Conservation (phyloP, 2,888 invertebrate species). For the Acanthosepion lycidas region DNA sequence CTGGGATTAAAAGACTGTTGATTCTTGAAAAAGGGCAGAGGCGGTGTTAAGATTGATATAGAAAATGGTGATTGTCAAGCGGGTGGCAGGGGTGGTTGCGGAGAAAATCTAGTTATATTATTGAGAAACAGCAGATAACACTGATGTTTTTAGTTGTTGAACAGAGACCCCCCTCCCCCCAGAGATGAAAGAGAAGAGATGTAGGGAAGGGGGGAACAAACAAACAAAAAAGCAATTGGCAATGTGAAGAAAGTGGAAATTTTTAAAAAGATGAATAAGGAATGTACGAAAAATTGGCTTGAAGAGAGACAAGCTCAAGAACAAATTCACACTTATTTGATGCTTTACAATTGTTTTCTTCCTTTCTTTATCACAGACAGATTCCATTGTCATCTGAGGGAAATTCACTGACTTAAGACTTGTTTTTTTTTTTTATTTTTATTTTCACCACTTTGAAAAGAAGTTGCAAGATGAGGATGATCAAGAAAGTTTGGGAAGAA, state of each 20-base stretch:
- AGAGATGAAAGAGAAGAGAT: conserved; percentile 39
- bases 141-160: neutral
- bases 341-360: neutral
- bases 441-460: neutral
- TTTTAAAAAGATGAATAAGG: neutral
- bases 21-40: too few species aligned
- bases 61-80: neutral
- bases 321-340: neutral
- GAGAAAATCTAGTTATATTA: neutral
- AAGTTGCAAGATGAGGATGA: conserved; percentile 37
- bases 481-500: conserved; percentile 23
- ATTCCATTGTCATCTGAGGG: neutral
- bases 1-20: neutral
- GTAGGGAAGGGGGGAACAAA: conserved; percentile 40
- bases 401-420: neutral
- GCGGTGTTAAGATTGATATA: neutral
- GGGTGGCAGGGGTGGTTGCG: neutral
- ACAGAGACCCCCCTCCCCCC: neutral
- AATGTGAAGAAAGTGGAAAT: conserved; percentile 47
- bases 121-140: conserved; percentile 44
- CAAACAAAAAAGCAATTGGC: conserved; percentile 41
- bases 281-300: too few species aligned
- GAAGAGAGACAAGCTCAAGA: neutral
- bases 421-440: neutral
- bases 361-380: conserved; percentile 18